A percentile compares a stretch with the other conserved stretches of the same genome.
Conservation (phyloP, 2,113 vertebrate genomes). For the Colaptes auratus region DNA sequence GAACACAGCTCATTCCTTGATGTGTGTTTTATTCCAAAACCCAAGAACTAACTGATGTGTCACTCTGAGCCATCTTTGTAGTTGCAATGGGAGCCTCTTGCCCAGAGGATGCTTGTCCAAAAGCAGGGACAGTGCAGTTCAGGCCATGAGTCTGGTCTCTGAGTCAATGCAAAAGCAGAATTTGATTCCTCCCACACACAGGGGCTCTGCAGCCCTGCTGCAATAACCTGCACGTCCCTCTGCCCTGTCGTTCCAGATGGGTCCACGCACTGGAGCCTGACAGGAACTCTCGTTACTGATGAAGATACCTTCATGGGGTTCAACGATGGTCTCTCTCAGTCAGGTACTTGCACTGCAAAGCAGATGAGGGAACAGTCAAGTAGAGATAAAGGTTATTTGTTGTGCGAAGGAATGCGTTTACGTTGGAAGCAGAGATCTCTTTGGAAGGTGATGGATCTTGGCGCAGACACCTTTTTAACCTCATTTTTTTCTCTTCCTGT, state of each 20-base stretch:
- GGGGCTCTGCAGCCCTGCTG: not conserved
- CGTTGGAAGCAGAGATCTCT: not conserved
- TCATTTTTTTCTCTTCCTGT: not conserved
- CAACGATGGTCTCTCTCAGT: constrained; percentile 87
- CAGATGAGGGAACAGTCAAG: not conserved
- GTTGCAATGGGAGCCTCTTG: not conserved
- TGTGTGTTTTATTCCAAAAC: not conserved
- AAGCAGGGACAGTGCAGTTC: not conserved
- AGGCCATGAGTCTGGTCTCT: not conserved
- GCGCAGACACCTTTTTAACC: not conserved
- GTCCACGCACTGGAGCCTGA: constrained; percentile 93
- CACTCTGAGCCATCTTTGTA: rapidly evolving
- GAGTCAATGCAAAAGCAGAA: not conserved
- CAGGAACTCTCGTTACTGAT: constrained; percentile 82
- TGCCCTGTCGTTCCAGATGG: constrained; percentile 78
- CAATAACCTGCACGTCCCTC: not conserved
- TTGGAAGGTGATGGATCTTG: not conserved
- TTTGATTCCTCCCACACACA: rapidly evolving
- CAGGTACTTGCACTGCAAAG: constrained; percentile 76
- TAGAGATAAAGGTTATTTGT: not conserved
- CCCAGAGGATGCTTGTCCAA: not conserved
- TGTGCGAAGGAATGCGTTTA: not conserved
- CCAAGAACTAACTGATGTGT: not conserved
- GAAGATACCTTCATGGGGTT: constrained; percentile 92
- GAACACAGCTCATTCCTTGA: not conserved